phyloP scores from a whole-genome alignment of 2,113 vertebrate genomes.

The Lepidiolamprologus cunningtoni region DNA sequence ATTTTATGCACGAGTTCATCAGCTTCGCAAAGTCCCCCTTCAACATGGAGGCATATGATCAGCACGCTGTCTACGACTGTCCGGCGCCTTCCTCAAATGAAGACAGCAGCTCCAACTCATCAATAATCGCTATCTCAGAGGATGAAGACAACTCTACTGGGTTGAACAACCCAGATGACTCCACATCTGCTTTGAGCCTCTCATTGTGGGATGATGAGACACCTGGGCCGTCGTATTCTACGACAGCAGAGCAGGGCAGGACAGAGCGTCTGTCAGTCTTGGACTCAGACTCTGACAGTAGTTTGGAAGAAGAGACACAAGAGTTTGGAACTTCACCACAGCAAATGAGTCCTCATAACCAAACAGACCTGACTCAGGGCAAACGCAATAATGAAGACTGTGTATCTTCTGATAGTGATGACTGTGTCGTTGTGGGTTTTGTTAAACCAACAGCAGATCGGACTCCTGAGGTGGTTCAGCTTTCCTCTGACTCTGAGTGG shows the following conservation, averaged over 20 bases:
- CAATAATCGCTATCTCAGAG: slow-evolving; percentile 88
- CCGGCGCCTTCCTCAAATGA: slow-evolving; percentile 80
- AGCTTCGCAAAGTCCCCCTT: slow-evolving; percentile 91
- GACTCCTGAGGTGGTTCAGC: slow-evolving; percentile 89
- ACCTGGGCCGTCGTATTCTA: slow-evolving; percentile 82
- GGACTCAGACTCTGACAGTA: slow-evolving; percentile 78
- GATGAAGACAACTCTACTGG: slow-evolving; percentile 65
- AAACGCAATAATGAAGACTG: slow-evolving; percentile 37
- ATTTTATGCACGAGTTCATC: slow-evolving; percentile 93
- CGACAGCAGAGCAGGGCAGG: slow-evolving; percentile 64
- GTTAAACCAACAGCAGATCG: slow-evolving; percentile 85
- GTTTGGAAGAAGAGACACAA: slow-evolving; percentile 64
- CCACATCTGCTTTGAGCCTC: slow-evolving; percentile 64
- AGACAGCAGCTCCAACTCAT: slow-evolving; percentile 80
- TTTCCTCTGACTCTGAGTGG: slow-evolving; percentile 88
- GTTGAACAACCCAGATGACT: slow-evolving; percentile 30
- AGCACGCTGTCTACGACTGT: slow-evolving; percentile 87
- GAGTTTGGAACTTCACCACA: slow-evolving; percentile 1
- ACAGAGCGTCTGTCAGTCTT: slow-evolving; percentile 59
- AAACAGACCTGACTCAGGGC: slow-evolving; percentile 4
- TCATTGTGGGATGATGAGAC: slow-evolving; percentile 94
- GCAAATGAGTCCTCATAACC: slow-evolving; percentile 5
- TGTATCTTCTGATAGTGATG: slow-evolving; percentile 72
- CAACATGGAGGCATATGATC: slow-evolving; percentile 90
- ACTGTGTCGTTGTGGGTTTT: slow-evolving; percentile 86